Base-by-base conservation (phyloP, 2,888 invertebrate genomes). In the Leistus spinibarbis region DNA sequence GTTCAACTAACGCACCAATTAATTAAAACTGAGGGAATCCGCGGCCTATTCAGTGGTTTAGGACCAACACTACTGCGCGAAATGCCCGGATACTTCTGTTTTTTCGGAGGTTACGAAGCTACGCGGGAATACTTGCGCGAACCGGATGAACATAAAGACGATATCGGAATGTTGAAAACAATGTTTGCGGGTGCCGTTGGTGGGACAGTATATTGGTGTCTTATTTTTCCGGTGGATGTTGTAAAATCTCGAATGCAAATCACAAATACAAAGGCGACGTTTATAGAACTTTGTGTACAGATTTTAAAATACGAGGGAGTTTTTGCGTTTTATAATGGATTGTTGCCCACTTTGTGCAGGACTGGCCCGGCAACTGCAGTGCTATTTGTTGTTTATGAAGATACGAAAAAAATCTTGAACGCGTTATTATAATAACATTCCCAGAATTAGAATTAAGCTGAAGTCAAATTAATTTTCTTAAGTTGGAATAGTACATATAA, bases 11-110 rank as follows among this genome's bases (percentile, higher is more conserved):
- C 94, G 0, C 88, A 88, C 79, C 90, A 93, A 80, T 96, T 98
- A 82, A 86, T 94, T 77, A 87, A 86, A 80, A 86, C 89, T 71
- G 91, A 93, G 86, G 98, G 98, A 2, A 83, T 94, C 69, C 87
- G 86, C 64, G 97, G 96, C 4, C 86, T 99, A 78, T 99, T 95
- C 84, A 89, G 93, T 79, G 99, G 99, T 0, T 86, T 99, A 9
- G 91, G 93, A 0, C 93, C 98, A 0, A 99, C 99, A 0, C 92
- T 99, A 79, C 92, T 93, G 81, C 89, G 99, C 79, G 99, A 99
- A 88, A 97, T 99, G 95, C 99, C 99, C 0, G 99, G 99, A 2
- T 99, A 99, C 86, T 99, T 99, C 86, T 97, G 95, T 87, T 99
- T 99, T 86, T 99, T 99, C 86, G 99, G 99, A 62, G 97, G 96